Conservation (phyloP, 2,113 vertebrate species). For the Zeus faber region DNA sequence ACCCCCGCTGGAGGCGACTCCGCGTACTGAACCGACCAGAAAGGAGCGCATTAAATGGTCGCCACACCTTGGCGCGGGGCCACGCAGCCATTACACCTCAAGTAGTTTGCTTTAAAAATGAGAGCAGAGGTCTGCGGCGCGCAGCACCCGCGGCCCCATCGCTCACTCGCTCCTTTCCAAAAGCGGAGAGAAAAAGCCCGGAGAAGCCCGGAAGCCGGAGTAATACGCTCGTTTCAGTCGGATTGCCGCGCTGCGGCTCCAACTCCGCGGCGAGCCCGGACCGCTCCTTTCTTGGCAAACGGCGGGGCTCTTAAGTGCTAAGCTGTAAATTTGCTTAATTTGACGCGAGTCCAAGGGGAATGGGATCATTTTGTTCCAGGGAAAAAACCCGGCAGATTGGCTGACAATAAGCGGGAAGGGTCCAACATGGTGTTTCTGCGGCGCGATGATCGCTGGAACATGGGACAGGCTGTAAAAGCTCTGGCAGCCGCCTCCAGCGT, state of each 20-base stretch:
- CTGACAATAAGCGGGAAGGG: constrained; percentile 70
- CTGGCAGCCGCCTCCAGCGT: constrained; percentile 45
- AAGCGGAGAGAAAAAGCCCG: constrained; percentile 38
- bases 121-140: constrained; percentile 56
- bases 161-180: constrained; percentile 46
- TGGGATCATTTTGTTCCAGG: constrained; percentile 67
- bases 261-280: constrained; percentile 48
- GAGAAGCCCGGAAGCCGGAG: constrained; percentile 41
- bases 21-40: constrained; percentile 53
- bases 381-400: constrained; percentile 69
- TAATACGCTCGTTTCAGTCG: constrained; percentile 55
- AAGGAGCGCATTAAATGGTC: constrained; percentile 45
- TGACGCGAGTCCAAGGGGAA: constrained; percentile 74
- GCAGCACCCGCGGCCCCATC: constrained; percentile 54
- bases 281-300: constrained; percentile 72
- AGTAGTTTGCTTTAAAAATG: constrained; percentile 58
- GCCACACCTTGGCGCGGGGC: constrained; percentile 49
- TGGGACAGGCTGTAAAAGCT: constrained; percentile 48
- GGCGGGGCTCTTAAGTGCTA: constrained; percentile 73
- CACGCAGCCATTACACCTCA: constrained; percentile 63
- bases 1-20: too few relatives aligned
- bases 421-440: constrained; percentile 67
- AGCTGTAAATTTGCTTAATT: constrained; percentile 80
- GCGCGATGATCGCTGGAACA: constrained; percentile 60
- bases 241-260: constrained; percentile 43